Conservation (phyloP, 2,113 vertebrate genomes). For the Oncorhynchus gorbuscha region DNA sequence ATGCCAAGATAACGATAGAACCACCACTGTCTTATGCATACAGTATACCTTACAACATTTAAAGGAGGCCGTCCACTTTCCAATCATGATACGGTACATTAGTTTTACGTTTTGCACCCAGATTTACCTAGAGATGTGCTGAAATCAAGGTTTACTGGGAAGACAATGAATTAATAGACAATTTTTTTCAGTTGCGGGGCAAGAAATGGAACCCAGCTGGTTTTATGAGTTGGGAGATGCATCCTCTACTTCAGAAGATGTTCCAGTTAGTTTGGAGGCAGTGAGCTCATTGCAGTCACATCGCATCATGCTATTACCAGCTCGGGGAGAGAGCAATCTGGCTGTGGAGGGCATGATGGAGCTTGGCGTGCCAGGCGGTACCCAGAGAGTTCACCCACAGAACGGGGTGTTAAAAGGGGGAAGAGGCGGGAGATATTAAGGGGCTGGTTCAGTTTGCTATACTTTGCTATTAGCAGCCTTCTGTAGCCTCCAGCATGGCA, state of each 20-base stretch:
- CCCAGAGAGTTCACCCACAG: not conserved
- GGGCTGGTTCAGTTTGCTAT: not conserved
- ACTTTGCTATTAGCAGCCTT: not conserved
- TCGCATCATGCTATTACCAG: conserved; percentile 43
- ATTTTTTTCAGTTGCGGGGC: conserved; percentile 43
- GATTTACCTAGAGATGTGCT: conserved; percentile 24
- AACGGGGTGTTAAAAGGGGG: not conserved
- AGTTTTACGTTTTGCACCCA: conserved; percentile 27
- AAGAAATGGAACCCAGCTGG: conserved; percentile 47
- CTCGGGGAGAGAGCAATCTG: conserved; percentile 28
- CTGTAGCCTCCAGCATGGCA: not conserved
- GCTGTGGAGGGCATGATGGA: not conserved
- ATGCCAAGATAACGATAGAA: conserved; percentile 6
- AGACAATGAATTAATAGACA: conserved; percentile 48
- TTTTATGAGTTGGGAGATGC: conserved; percentile 28
- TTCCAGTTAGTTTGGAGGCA: too few species aligned
- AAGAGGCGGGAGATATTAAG: not conserved
- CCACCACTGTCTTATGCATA: conserved; percentile 20
- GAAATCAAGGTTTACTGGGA: conserved; percentile 46
- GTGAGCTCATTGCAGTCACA: conserved; percentile 51
- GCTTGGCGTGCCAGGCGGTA: not conserved
- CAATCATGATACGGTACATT: conserved; percentile 3
- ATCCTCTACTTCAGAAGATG: not conserved
- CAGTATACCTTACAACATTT: conserved; percentile 25
- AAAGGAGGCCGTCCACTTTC: conserved; percentile 18